Conservation (phyloP, 1,140 invertebrate genomes). For the Subanguina moxae region DNA sequence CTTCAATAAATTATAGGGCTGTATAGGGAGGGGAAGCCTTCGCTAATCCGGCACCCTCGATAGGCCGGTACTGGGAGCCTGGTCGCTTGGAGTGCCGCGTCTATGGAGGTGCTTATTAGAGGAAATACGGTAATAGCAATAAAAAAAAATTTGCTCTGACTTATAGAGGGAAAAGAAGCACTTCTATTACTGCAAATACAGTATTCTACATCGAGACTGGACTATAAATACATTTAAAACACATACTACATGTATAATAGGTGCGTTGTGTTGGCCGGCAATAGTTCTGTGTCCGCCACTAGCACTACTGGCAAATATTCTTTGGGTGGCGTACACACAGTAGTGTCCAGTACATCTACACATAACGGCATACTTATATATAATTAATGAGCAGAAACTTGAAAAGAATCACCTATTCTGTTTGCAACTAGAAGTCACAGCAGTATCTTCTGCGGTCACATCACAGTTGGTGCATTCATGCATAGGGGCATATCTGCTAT, state of each 20-base stretch:
- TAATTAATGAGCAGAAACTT: neutral
- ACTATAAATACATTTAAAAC: neutral
- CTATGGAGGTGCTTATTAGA: no score
- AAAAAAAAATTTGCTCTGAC: no score
- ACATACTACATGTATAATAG: slow-evolving; percentile 1
- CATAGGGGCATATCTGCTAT: slow-evolving; percentile 11
- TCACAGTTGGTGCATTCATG: slow-evolving; percentile 52
- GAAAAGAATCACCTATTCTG: slow-evolving; percentile 35
- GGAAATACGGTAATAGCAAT: no score
- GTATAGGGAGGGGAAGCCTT: no score
- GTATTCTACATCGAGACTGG: neutral
- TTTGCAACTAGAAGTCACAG: slow-evolving; percentile 48
- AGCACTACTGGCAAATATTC: slow-evolving; percentile 24
- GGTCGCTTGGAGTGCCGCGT: no score
- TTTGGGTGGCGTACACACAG: slow-evolving; percentile 48
- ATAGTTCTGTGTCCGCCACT: neutral
- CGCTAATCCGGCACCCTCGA: no score
- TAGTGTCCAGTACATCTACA: slow-evolving; percentile 43
- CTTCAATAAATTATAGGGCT: no score
- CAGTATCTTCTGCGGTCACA: slow-evolving; percentile 43
- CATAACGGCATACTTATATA: no score
- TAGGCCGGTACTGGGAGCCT: no score
- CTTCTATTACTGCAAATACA: neutral
- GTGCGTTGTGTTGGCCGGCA: neutral
- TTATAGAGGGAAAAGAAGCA: neutral